These are phyloP conservation scores for Conopomorpha cramerella DNA, from an alignment of 1,140 invertebrate species.

Conservation along the genomic window DNA sequence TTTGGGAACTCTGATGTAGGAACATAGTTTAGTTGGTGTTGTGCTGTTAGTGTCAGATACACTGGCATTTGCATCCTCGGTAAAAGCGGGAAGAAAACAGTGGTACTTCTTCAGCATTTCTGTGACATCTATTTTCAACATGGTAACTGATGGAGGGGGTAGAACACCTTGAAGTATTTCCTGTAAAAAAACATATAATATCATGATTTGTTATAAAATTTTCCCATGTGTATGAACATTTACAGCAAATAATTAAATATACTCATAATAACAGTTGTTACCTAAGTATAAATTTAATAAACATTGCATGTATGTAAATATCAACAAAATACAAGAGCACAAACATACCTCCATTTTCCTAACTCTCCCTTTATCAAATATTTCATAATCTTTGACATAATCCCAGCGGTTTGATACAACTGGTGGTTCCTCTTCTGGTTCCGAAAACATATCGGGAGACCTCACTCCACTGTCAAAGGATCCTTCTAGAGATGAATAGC, in stretches of 20 bases:
- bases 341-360: conserved; percentile 39
- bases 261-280: not conserved
- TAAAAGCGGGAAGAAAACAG: conserved; percentile 33
- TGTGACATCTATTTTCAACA: conserved; percentile 62
- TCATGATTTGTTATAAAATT: not conserved
- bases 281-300: not conserved
- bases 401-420: conserved; percentile 31
- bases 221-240: not conserved
- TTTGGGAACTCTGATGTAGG: conserved; percentile 31
- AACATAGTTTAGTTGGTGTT: conserved; percentile 43
- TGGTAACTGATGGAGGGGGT: conserved; percentile 70
- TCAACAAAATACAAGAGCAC: not conserved
- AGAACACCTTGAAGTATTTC: conserved; percentile 62
- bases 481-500: conserved; percentile 42
- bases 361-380: conserved; percentile 40
- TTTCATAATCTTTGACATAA: conserved; percentile 41
- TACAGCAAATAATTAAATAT: not conserved
- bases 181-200: conserved; percentile 16
- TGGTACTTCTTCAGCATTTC: conserved; percentile 64
- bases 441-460: conserved; percentile 64
- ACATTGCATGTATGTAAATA: not conserved
- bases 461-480: conserved; percentile 52
- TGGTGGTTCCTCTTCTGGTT: conserved; percentile 43
- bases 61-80: conserved; percentile 16
- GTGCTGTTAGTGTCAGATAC: conserved; percentile 18